phyloP scores from a whole-genome alignment of 2,888 invertebrate genomes.

The Dendrolimus pini region DNA sequence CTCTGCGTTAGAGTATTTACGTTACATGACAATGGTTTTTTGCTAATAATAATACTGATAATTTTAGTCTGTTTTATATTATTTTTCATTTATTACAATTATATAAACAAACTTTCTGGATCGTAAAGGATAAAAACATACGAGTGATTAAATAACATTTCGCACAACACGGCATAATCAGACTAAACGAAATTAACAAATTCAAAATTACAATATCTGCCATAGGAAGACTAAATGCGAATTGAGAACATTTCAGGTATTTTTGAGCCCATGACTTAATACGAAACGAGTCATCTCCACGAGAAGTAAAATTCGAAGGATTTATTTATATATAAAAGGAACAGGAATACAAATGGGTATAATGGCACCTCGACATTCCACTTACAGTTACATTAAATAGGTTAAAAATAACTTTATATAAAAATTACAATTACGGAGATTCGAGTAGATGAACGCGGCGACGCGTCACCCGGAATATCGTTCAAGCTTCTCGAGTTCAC shows the following conservation, averaged over 20 bases:
- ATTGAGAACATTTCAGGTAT: slow-evolving; percentile 35
- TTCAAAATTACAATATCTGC: slow-evolving; percentile 44
- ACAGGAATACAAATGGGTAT: slow-evolving; percentile 63
- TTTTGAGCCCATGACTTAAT: slow-evolving; percentile 43
- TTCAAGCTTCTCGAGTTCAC: background rate
- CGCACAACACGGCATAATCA: slow-evolving; percentile 27
- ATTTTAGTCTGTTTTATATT: too few species aligned
- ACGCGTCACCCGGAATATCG: slow-evolving; percentile 28
- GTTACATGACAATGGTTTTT: too few species aligned
- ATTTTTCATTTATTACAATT: too few species aligned
- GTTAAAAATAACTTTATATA: slow-evolving; percentile 62
- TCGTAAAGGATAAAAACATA: too few species aligned
- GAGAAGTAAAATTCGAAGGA: slow-evolving; percentile 30
- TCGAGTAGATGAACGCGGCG: slow-evolving; percentile 60
- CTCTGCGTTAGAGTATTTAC: too few species aligned
- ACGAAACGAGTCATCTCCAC: slow-evolving; percentile 14
- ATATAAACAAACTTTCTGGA: too few species aligned
- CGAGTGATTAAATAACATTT: too few species aligned
- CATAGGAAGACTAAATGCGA: slow-evolving; percentile 67
- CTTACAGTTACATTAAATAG: slow-evolving; percentile 60
- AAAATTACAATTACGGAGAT: slow-evolving; percentile 70
- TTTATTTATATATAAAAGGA: slow-evolving; percentile 27
- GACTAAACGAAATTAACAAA: slow-evolving; percentile 42
- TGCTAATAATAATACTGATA: too few species aligned
- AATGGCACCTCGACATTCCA: slow-evolving; percentile 72